Base-by-base conservation (phyloP, 2,888 invertebrate genomes). In the Oithona nana region DNA sequence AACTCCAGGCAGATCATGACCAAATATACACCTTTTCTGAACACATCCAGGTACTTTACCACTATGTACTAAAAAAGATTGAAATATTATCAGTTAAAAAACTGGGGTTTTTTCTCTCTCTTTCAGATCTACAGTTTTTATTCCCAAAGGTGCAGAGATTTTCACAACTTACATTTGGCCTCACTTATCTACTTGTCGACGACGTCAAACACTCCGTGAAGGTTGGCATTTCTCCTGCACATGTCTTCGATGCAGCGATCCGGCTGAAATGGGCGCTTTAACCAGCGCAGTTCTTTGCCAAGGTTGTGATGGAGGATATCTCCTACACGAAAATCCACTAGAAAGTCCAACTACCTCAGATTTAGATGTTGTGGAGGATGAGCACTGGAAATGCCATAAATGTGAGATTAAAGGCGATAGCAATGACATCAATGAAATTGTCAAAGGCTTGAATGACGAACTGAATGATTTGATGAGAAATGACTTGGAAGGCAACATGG, bases 141-240 rank as follows among this genome's bases (percentile, higher is more conserved):
- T 39, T 11, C 8, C 39, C 16, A 39, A 39, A 39, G 39, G 39
- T 16, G 8, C 6, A 39, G 39, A 39, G 16, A 39, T 39, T 16
- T 39, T 39, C 8, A 39, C 39, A 6, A 39, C 39, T 39, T 39
- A 39, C 39, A 39, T 39, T 39, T 39, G 39, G 39, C 39, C 39
- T 16, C 39, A 39, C 39, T 11, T 16, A 11, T 6, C 39, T 16
- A 39, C 39, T 39, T 11, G 39, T 6, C 16, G 16, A 39, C 39
- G 68, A 2, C 67, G 67, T 48, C 56, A 66, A 24, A 65, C 64
- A 54, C 61, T 68, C 16, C 62, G 65, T 22, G 67, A 66, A 64
- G 67, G 68, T 16, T 68, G 68, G 64, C 67, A 67, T 62, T 68
- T 68, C 62, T 51, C 63, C 0, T 68, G 68, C 52, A 28, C 60